phyloP scores from a whole-genome alignment of 2,113 vertebrate species.

The Coryphaenoides rupestris region DNA sequence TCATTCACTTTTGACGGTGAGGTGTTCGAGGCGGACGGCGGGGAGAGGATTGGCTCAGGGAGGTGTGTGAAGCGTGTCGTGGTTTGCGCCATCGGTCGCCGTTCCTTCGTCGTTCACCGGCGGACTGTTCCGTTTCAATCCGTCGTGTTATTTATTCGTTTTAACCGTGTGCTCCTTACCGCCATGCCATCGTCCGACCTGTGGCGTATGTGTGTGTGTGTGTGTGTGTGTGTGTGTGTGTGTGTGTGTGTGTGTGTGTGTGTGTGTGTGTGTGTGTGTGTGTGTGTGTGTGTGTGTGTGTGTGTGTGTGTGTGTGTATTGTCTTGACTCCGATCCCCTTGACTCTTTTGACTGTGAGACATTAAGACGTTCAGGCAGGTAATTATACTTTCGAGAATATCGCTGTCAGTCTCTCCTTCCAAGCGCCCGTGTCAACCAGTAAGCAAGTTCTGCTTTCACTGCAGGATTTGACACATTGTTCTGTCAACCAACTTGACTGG shows the following conservation, averaged over 20 bases:
- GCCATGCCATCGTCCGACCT: constrained; percentile 16
- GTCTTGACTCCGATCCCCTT: constrained; percentile 26
- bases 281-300: too few relatives aligned
- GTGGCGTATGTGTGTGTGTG: too few relatives aligned
- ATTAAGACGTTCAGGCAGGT: constrained; percentile 20
- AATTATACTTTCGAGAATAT: not conserved
- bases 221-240: too few relatives aligned
- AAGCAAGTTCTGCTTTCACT: too few relatives aligned
- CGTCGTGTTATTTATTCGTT: not conserved
- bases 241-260: too few relatives aligned
- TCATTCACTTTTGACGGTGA: constrained; percentile 32
- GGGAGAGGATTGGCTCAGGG: constrained; percentile 46
- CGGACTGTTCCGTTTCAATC: constrained; percentile 16
- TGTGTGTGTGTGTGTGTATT: constrained; percentile 21
- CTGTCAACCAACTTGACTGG: too few relatives aligned
- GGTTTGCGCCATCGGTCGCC: constrained; percentile 27
- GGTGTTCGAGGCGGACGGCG: constrained; percentile 28
- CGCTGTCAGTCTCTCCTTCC: too few relatives aligned
- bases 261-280: too few relatives aligned
- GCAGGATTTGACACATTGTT: too few relatives aligned
- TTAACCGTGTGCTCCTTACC: constrained; percentile 8
- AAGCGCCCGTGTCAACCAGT: too few relatives aligned
- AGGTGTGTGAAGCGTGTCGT: constrained; percentile 3
- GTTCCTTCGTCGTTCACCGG: constrained; percentile 14
- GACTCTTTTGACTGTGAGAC: constrained; percentile 30